Conservation (phyloP, 2,888 invertebrate species). For the Notocelia uddmanniana region DNA sequence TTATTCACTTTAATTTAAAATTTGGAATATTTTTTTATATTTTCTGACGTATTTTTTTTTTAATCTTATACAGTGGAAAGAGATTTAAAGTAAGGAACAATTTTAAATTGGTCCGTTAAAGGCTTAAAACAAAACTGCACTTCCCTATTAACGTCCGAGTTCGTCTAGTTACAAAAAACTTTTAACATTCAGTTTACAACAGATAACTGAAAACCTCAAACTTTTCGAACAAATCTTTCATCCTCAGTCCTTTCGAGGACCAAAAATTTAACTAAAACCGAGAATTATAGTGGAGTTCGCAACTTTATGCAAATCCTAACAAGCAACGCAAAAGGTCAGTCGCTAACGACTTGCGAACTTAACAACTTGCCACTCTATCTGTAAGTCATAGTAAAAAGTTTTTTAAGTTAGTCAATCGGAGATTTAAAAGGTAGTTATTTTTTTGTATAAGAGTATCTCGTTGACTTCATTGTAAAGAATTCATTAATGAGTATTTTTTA, state of each 20-base stretch:
- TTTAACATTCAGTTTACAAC: conserved; percentile 2
- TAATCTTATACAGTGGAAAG: too few relatives aligned
- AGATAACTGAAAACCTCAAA: not conserved
- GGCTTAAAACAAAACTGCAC: not conserved
- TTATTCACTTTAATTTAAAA: too few relatives aligned
- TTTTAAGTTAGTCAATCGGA: conserved; percentile 3
- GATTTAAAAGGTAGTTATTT: conserved; percentile 18
- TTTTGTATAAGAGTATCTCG: not conserved
- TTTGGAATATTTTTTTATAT: too few relatives aligned
- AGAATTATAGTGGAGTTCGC: conserved; percentile 26
- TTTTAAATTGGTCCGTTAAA: too few relatives aligned
- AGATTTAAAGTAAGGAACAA: too few relatives aligned
- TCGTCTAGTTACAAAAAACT: not conserved
- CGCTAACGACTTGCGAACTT: conserved; percentile 62
- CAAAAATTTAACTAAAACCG: conserved; percentile 37
- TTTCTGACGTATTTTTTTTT: too few relatives aligned
- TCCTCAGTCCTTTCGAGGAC: not conserved
- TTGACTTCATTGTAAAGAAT: not conserved
- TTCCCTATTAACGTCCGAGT: not conserved
- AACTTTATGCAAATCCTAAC: conserved; percentile 46
- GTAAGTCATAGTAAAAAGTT: conserved; percentile 41
- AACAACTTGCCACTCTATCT: conserved; percentile 44
- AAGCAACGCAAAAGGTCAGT: conserved; percentile 57
- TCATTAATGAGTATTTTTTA: too few relatives aligned
- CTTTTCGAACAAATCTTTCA: not conserved